phyloP scores from a whole-genome alignment of 2,888 invertebrate genomes.

The Sminthurides aquaticus region DNA sequence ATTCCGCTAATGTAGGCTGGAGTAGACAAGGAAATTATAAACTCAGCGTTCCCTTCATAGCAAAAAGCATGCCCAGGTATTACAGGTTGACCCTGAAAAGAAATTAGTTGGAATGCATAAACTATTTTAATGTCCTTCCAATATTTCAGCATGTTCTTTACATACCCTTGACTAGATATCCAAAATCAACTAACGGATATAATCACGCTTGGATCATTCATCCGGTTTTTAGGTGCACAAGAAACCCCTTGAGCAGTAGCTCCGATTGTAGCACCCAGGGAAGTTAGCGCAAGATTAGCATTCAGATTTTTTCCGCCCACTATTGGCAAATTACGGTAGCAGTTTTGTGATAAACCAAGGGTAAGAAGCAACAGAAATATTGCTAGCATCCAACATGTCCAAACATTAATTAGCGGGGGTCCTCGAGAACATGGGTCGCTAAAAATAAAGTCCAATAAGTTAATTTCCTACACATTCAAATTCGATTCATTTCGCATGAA shows the following conservation, averaged over 20 bases:
- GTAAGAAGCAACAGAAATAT: background rate
- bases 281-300: slow-evolving; percentile 11
- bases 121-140: background rate
- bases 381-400: background rate
- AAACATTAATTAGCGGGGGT: background rate
- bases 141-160: background rate
- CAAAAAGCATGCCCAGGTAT: slow-evolving; percentile 20
- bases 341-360: background rate
- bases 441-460: too few species aligned
- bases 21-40: background rate
- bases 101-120: background rate
- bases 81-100: slow-evolving; percentile 9
- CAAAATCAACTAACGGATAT: slow-evolving; percentile 8
- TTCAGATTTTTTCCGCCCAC: background rate
- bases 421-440: too few species aligned
- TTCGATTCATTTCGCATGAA: too few species aligned
- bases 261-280: slow-evolving; percentile 8
- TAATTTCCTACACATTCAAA: too few species aligned
- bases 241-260: slow-evolving; percentile 1
- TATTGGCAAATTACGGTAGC: background rate
- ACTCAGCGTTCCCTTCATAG: slow-evolving; percentile 11
- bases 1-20: slow-evolving; percentile 6
- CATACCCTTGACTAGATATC: background rate
- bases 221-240: slow-evolving; percentile 8
- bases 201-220: slow-evolving; percentile 13